phyloP scores from a whole-genome alignment of 53 echinoderm and acorn worm species.

The Antedon mediterranea region DNA sequence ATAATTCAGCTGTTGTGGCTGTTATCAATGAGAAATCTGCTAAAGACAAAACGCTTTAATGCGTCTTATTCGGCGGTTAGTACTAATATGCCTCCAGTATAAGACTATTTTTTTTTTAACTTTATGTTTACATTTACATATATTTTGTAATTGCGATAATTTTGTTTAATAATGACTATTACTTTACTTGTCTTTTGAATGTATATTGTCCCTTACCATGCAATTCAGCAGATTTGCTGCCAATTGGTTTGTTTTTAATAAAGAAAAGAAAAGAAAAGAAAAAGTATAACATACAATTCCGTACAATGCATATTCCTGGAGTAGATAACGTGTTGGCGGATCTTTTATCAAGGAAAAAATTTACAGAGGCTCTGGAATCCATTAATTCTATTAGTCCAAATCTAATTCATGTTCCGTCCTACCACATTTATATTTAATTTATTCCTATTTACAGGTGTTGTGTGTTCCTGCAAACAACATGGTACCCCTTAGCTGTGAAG shows the following conservation, averaged over 20 bases:
- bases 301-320: conserved; percentile 13
- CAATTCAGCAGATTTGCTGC: too few relatives aligned
- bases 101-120: too few relatives aligned
- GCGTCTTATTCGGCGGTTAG: conserved; percentile 5
- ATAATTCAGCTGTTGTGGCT: conserved; percentile 26
- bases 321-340: conserved; percentile 21
- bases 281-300: conserved; percentile 10
- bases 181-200: too few relatives aligned
- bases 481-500: conserved; percentile 1
- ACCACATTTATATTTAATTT: neutral
- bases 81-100: conserved; percentile 11
- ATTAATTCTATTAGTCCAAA: neutral
- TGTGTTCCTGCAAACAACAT: neutral
- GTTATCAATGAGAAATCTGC: conserved; percentile 25
- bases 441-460: neutral
- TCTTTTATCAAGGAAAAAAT: conserved; percentile 22
- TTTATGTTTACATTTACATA: too few relatives aligned
- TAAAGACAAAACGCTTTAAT: conserved; percentile 10
- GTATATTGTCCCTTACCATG: too few relatives aligned
- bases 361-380: neutral
- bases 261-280: too few relatives aligned
- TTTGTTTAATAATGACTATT: too few relatives aligned
- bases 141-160: too few relatives aligned
- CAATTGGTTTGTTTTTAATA: too few relatives aligned
- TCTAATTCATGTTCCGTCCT: neutral